Conservation (phyloP, 2,113 vertebrate genomes). For the Pleuronectes platessa region DNA sequence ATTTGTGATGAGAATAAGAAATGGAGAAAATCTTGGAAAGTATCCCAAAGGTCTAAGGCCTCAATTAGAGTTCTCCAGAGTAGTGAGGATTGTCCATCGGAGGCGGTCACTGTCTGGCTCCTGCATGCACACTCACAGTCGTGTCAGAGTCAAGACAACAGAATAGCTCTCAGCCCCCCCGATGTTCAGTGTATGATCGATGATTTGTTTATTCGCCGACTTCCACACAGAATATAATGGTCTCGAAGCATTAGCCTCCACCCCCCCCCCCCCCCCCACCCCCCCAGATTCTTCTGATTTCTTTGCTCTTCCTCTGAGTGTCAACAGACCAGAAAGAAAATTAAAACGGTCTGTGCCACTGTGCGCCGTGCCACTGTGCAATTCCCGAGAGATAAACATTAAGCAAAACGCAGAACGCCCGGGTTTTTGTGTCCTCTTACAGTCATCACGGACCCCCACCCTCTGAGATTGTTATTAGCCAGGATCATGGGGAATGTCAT, state of each 20-base stretch:
- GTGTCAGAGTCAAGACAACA: slow-evolving; percentile 30
- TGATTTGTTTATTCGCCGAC: slow-evolving; percentile 53
- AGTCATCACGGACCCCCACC: slow-evolving; percentile 81
- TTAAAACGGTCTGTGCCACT: slow-evolving; percentile 69
- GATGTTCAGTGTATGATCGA: slow-evolving; percentile 59
- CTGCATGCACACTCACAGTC: slow-evolving; percentile 13
- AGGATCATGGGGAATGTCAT: slow-evolving; percentile 78
- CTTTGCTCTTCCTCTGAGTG: slow-evolving; percentile 62
- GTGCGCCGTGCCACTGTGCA: slow-evolving; percentile 73
- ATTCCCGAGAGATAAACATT: slow-evolving; percentile 85
- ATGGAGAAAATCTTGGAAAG: slow-evolving; percentile 47
- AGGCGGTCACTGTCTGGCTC: slow-evolving; percentile 17
- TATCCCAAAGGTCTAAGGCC: slow-evolving; percentile 60
- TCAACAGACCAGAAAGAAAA: slow-evolving; percentile 80
- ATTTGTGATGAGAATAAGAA: slow-evolving; percentile 57
- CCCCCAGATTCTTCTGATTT: slow-evolving; percentile 35
- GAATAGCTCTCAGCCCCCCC: slow-evolving; percentile 22
- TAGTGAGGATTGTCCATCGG: slow-evolving; percentile 33
- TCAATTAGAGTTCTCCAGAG: slow-evolving; percentile 65
- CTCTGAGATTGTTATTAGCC: slow-evolving; percentile 83
- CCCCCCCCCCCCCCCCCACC: background rate
- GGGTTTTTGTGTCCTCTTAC: slow-evolving; percentile 49
- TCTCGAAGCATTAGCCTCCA: slow-evolving; percentile 51
- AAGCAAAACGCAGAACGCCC: slow-evolving; percentile 82
- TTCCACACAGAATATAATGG: slow-evolving; percentile 69